These are phyloP conservation scores for Penaeus monodon DNA, from an alignment of 2,888 invertebrate genomes.

Conservation along the genomic window DNA sequence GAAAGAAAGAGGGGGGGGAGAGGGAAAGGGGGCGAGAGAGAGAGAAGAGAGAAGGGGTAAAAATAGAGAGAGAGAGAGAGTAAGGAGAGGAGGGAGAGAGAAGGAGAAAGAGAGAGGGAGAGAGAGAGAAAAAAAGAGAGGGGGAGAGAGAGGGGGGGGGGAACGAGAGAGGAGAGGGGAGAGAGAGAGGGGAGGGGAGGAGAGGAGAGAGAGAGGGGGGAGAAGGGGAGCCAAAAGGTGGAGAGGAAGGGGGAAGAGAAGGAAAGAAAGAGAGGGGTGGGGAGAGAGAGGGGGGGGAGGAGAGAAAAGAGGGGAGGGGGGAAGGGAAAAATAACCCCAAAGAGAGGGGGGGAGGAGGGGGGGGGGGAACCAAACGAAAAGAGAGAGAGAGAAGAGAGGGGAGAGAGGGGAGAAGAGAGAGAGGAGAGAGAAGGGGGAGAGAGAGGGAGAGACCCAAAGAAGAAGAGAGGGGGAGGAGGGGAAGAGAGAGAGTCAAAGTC, in stretches of 20 bases:
- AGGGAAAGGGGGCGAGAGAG: too few species aligned
- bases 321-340: conserved; percentile 6
- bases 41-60: too few species aligned
- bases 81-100: not conserved
- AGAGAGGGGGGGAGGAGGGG: too few species aligned
- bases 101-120: not conserved
- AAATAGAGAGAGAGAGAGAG: too few species aligned
- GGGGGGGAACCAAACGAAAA: too few species aligned
- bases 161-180: not conserved
- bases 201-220: not conserved
- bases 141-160: not conserved
- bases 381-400: too few species aligned
- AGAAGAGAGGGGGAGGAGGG: not conserved
- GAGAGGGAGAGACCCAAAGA: conserved; percentile 11
- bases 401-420: too few species aligned
- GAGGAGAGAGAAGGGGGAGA: too few species aligned
- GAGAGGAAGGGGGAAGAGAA: not conserved
- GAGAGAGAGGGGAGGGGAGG: not conserved
- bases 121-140: not conserved
- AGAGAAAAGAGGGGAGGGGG: conserved; percentile 3
- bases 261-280: conserved; percentile 1
- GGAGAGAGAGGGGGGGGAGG: conserved; percentile 6
- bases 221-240: not conserved
- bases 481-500: too few species aligned
- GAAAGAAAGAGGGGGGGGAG: too few species aligned